Evolutionary conservation across 2,113 vertebrate species (phyloP).

Genomic region (Procapra przewalskii): DNA sequence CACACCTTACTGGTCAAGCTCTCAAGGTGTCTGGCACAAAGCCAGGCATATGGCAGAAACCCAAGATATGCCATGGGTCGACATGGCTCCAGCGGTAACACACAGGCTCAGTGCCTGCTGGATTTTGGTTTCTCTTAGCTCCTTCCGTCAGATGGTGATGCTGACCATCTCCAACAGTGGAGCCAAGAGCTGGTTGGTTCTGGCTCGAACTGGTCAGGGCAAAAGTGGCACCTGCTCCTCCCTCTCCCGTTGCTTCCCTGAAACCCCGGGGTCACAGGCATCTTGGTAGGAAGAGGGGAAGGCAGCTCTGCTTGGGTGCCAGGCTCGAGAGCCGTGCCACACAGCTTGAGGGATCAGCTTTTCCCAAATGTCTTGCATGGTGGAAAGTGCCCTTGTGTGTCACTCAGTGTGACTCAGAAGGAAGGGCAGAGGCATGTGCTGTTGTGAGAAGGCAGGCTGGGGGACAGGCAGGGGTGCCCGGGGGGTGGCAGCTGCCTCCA

Average conservation of each 20-base stretch:
- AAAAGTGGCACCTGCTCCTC: not conserved
- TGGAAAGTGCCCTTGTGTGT: not conserved
- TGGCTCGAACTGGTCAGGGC: not conserved
- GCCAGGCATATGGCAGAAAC: not conserved
- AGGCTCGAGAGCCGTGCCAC: not conserved
- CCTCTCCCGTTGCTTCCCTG: not conserved
- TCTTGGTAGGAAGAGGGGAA: not conserved
- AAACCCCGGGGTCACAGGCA: not conserved
- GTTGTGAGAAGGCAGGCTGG: not conserved
- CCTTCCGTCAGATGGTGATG: not conserved
- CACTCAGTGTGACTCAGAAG: constrained; percentile 31
- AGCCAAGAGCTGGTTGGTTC: too few species aligned
- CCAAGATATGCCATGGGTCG: not conserved
- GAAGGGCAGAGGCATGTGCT: not conserved
- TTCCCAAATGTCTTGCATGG: not conserved
- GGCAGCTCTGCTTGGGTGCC: not conserved
- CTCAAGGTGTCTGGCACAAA: not conserved
- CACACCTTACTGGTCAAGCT: not conserved
- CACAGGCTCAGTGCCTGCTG: not conserved
- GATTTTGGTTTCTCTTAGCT: not conserved
- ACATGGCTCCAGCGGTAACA: not conserved
- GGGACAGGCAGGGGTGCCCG: not conserved
- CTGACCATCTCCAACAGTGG: not conserved
- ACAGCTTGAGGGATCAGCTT: not conserved
- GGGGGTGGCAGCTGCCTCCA: fast-evolving